phyloP scores from a whole-genome alignment of 1,140 invertebrate genomes.

The Sycophaga agraensis region DNA sequence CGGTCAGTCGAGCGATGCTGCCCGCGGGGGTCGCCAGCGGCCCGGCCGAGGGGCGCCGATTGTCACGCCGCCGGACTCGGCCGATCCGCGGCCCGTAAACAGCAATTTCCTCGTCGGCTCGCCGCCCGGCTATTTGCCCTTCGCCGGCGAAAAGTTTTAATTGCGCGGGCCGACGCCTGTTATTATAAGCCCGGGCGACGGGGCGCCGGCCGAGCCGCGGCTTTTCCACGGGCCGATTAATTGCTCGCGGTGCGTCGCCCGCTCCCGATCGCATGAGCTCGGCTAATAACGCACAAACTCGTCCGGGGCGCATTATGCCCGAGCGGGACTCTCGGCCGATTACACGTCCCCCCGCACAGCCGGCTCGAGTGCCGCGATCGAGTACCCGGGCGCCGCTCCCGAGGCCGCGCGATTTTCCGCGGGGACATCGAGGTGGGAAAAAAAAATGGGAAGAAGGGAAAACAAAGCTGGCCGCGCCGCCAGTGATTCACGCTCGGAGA shows the following conservation, averaged over 20 bases:
- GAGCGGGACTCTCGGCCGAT: background rate
- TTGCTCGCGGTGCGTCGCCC: background rate
- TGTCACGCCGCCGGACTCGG: constrained; percentile 29
- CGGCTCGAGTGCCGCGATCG: constrained; percentile 26
- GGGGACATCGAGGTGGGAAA: no score
- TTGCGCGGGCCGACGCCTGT: no score
- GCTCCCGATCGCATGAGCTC: constrained; percentile 41
- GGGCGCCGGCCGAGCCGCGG: no score
- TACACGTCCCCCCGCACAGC: background rate
- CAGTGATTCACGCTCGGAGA: no score
- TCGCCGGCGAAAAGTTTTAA: no score
- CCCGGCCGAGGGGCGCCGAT: constrained; percentile 35
- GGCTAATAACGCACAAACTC: constrained; percentile 39
- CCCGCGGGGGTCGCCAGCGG: constrained; percentile 37
- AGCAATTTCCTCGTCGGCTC: background rate
- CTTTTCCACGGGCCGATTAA: constrained; percentile 32
- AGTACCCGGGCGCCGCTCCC: background rate
- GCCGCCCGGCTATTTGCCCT: no score
- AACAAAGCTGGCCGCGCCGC: no score
- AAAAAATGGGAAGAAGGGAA: no score
- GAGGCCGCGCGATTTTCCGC: no score
- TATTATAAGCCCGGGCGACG: no score
- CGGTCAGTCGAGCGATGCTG: constrained; percentile 40
- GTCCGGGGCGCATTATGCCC: no score
- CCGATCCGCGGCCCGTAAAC: no score